Conservation (phyloP, 2,113 vertebrate genomes). For the Delphinapterus leucas region DNA sequence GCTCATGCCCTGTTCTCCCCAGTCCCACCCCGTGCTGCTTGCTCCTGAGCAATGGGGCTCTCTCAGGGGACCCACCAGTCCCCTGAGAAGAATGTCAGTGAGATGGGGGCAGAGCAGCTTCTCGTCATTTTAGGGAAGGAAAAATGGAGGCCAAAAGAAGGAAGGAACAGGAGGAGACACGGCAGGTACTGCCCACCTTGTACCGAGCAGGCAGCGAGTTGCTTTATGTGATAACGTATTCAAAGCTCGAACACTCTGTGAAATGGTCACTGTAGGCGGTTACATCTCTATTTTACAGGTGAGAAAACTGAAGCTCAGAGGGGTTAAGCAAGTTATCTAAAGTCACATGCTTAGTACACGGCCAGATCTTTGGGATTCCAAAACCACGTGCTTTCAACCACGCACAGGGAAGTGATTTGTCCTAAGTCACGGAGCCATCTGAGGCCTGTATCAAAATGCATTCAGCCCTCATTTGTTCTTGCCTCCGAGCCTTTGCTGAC, state of each 20-base stretch:
- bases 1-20: rapidly evolving
- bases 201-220: neutral
- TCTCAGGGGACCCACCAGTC: neutral
- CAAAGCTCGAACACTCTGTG: neutral
- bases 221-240: neutral
- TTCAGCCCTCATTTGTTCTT: neutral
- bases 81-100: neutral
- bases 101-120: neutral
- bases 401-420: neutral
- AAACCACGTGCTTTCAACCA: neutral
- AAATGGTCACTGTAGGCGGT: neutral
- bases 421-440: neutral
- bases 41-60: neutral
- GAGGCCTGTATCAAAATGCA: neutral
- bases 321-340: neutral
- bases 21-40: neutral
- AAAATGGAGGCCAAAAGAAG: neutral
- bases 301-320: neutral
- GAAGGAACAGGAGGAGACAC: too few species aligned
- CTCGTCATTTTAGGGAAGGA: neutral
- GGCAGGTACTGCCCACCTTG: neutral
- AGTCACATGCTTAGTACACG: neutral
- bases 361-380: neutral
- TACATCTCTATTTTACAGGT: neutral
- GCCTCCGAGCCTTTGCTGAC: neutral